Conservation (phyloP, 64 coral and sea anemone species). For the Acropora yongei region DNA sequence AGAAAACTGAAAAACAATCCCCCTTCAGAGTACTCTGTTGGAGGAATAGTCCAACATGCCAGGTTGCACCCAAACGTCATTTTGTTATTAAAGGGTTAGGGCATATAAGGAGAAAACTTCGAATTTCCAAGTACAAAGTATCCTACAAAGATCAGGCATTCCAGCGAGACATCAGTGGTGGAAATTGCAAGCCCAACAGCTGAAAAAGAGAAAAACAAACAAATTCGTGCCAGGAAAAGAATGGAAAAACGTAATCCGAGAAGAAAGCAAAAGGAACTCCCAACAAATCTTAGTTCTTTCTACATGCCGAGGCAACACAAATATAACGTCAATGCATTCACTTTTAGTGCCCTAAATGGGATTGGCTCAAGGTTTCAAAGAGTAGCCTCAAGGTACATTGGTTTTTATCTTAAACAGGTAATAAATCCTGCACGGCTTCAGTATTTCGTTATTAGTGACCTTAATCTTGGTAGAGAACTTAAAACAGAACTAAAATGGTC, state of each 20-base stretch:
- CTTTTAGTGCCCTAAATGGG: background rate
- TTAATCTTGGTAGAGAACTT: too few relatives aligned
- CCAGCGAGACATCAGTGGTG: conserved; percentile 52
- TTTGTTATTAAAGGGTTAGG: conserved; percentile 40
- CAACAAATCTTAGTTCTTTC: background rate
- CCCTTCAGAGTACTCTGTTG: conserved; percentile 55
- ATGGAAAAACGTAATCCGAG: background rate
- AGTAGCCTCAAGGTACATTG: background rate
- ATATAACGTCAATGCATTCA: conserved; percentile 1
- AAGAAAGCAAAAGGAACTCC: conserved; percentile 25
- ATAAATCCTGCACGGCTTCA: background rate
- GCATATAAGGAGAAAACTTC: conserved; percentile 20
- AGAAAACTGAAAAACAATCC: conserved; percentile 49
- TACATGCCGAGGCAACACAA: conserved; percentile 24
- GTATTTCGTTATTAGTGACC: too few relatives aligned
- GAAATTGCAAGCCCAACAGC: conserved; percentile 64
- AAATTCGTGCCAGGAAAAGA: conserved; percentile 47
- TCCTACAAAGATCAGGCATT: background rate
- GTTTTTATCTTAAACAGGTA: background rate
- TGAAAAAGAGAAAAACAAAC: conserved; percentile 24
- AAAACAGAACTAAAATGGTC: too few relatives aligned
- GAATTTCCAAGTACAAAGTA: conserved; percentile 46
- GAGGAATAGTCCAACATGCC: conserved; percentile 46
- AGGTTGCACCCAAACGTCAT: conserved; percentile 53
- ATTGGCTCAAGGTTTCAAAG: background rate